These are phyloP conservation scores for Anas platyrhynchos DNA, from an alignment of 2,113 vertebrate species.

Conservation along the genomic window DNA sequence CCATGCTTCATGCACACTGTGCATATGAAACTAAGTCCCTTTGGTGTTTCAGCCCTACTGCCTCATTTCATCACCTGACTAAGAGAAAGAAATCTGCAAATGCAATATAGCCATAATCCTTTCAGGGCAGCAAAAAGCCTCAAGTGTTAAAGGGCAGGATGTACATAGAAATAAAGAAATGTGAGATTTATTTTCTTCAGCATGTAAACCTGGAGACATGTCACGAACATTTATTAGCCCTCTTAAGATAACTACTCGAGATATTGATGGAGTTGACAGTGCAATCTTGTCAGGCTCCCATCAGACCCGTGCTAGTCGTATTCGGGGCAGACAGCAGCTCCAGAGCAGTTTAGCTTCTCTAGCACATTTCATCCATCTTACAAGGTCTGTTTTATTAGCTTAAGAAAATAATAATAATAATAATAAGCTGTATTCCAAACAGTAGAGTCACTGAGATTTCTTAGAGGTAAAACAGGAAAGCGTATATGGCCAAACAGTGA, in stretches of 20 bases:
- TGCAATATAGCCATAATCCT: background rate
- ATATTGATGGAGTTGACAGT: background rate
- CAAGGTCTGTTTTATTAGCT: background rate
- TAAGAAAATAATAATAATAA: background rate
- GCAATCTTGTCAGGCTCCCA: background rate
- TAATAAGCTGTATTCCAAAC: background rate
- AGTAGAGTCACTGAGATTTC: background rate
- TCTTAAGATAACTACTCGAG: background rate
- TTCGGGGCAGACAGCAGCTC: background rate
- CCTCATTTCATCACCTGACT: background rate
- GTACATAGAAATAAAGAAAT: background rate
- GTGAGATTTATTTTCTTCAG: background rate
- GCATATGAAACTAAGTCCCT: background rate
- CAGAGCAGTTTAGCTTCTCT: background rate
- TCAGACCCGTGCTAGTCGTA: background rate
- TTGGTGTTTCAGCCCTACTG: background rate
- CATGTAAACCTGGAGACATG: background rate
- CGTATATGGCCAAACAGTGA: background rate
- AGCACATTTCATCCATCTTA: background rate
- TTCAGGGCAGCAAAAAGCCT: background rate
- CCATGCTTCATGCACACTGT: fast-evolving
- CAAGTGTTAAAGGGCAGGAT: background rate
- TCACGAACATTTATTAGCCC: background rate
- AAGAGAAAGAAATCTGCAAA: background rate
- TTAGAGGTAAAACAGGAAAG: background rate